phyloP scores from a whole-genome alignment of 2,113 vertebrate species.

The Cryptotis parvus region DNA sequence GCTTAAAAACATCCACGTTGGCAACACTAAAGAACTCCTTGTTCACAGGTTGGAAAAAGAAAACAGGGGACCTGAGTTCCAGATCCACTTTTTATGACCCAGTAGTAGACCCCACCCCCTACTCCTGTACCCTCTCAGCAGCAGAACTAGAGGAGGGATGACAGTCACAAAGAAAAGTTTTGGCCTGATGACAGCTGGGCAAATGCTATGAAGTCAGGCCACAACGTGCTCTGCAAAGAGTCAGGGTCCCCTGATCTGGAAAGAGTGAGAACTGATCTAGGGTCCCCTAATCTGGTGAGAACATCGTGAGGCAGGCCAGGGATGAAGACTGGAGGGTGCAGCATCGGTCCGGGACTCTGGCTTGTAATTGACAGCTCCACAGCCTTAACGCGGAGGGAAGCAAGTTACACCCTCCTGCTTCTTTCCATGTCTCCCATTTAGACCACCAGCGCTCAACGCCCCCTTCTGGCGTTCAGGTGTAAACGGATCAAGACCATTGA shows the following conservation, averaged over 20 bases:
- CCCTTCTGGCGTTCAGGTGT: no score
- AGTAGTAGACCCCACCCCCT: no score
- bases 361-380: neutral
- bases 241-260: neutral
- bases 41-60: neutral
- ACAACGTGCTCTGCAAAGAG: neutral
- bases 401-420: neutral
- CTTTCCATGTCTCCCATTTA: neutral
- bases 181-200: neutral
- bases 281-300: no score
- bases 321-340: neutral
- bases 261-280: no score
- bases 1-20: neutral
- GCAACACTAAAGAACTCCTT: conserved; percentile 29
- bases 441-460: neutral
- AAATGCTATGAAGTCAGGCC: neutral
- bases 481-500: no score
- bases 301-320: neutral
- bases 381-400: no score
- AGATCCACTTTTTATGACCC: neutral
- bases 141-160: neutral
- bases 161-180: neutral
- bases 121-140: neutral
- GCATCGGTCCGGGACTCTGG: neutral
- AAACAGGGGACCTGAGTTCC: neutral